Evolutionary conservation across 1,140 invertebrate genomes (phyloP), one percentile per base, ranked within the genome.

Genomic region (Vanessa tameamea): DNA sequence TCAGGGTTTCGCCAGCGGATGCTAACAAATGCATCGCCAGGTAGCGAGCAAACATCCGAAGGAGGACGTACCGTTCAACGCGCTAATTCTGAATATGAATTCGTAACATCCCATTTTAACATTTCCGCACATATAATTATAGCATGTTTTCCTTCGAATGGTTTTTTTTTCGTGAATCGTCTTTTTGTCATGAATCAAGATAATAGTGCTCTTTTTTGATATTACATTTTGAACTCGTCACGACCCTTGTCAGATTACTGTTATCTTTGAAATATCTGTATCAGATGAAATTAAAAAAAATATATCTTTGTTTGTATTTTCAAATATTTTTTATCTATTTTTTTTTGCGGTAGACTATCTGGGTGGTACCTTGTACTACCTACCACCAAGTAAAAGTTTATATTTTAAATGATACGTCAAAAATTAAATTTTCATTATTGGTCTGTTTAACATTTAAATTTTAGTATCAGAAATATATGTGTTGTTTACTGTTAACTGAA

Each of bases 1-100:
- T 88, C 85, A 83, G 75, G 73, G 77, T 86, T 87, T 84, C 79
- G 79, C 84, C 77, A 87, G 72, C 84, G 87, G 85, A 87, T 82
- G 81, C 77, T 66, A 76, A 61, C 77, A 72, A 68, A 64, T 50
- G 69, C 67, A 53, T 71, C 23, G 69, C 68, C 74, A 76, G 77
- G 79, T 78, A 72, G 72, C 68, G 15, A 75, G 68, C 68, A 76
- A 75, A 83, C 77, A 78, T 72, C 73, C 71, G 74, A 70, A 69
- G 63, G 51, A 55, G 51, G 16, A 57, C 73, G 74, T 71, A 61
- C 20, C 14, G 57, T 61, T 26, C 57, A n/a, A 51, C 12, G 16
- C 16, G 47, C 37, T 68, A 53, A 55, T 55, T 68, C 66, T 68
- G 31, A n/a, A 50, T 15, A 20, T n/a, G 31, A 55, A 64, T 64